Evolutionary conservation across 1,140 invertebrate species (phyloP), one percentile per base, ranked within the genome.

Genomic region (Solenopsis fugax): DNA sequence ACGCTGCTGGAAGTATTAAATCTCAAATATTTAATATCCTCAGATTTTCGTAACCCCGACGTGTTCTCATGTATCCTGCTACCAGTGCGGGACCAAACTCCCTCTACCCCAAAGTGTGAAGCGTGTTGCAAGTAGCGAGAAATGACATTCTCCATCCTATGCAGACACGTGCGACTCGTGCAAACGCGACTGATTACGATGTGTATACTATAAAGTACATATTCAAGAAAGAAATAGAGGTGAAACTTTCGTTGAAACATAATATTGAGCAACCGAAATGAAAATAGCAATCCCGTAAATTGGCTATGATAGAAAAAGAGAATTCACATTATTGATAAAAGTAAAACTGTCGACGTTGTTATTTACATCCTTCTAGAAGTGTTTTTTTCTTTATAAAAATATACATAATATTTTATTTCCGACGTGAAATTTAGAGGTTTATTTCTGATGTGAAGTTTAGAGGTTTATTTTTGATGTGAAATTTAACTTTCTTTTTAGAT

Each of bases 1-100:
- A 16, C 73, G 64, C 54, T 67, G 82, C 62, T 45, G 67, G 69
- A 67, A 71, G 80, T 92, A 92, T 90, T 92, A 90, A 92, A 93
- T 93, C 85, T 92, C 87, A 87, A 92, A 93, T 91, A 92, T 93
- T 92, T 93, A 93, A 92, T 92, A 92, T 90, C 87, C 65, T 41
- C 52, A 67, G 89, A 89, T 92, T 89, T 91, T 86, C 84, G 24
- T 86, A 85, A 84, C 13, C 56, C 60, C 21, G 21, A n/a, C 48
- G 37, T 45, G 37, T 45, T 45, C 48, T 52, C 71, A 7, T 64
- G 64, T 71, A 81, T 45, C 3, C 72, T 56, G 62, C 10, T 10
- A 45, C 82, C 12, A 12, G 24, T 16, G 41, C 48, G 21, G 9
- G 18, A 0, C 62, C 1, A 48, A 45, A 56, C 48, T 5, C 21